Evolutionary conservation across 2,113 vertebrate genomes (phyloP).

Genomic region (Corythaixoides concolor): DNA sequence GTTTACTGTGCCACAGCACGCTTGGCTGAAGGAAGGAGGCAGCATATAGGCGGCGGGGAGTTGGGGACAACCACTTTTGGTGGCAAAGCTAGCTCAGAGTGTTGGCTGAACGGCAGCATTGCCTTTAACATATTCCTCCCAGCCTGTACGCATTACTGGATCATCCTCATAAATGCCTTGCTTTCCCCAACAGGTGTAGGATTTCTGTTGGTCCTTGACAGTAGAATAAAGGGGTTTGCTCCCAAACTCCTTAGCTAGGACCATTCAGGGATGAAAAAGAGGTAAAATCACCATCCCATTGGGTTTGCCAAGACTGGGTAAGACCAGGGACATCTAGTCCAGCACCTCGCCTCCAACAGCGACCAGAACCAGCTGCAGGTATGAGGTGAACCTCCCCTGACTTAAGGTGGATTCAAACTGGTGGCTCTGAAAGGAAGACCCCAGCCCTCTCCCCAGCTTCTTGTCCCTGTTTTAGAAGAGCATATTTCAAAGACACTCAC

Average conservation of each 20-base stretch:
- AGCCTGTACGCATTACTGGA: background rate
- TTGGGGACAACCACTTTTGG: background rate
- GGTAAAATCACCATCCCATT: background rate
- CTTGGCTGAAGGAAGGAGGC: background rate
- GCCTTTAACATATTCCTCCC: background rate
- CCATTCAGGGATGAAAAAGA: background rate
- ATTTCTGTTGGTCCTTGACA: background rate
- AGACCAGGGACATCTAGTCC: background rate
- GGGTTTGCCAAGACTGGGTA: background rate
- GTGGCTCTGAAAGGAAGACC: background rate
- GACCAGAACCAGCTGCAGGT: background rate
- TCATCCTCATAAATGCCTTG: background rate
- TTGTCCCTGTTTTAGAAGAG: background rate
- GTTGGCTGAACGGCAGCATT: background rate
- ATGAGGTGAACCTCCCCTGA: background rate
- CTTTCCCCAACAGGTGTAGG: background rate
- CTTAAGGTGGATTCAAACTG: background rate
- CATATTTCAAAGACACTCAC: constrained; percentile 69
- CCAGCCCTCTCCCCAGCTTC: background rate
- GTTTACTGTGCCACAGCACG: background rate
- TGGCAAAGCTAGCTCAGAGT: background rate
- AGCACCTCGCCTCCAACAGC: background rate
- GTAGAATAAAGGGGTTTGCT: background rate
- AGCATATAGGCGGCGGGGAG: background rate
- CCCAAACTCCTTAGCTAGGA: background rate